Percentiles rank a stretch among this genome's conserved stretches.
Conservation (phyloP, 1,140 invertebrate genomes). For the Argopecten irradians region DNA sequence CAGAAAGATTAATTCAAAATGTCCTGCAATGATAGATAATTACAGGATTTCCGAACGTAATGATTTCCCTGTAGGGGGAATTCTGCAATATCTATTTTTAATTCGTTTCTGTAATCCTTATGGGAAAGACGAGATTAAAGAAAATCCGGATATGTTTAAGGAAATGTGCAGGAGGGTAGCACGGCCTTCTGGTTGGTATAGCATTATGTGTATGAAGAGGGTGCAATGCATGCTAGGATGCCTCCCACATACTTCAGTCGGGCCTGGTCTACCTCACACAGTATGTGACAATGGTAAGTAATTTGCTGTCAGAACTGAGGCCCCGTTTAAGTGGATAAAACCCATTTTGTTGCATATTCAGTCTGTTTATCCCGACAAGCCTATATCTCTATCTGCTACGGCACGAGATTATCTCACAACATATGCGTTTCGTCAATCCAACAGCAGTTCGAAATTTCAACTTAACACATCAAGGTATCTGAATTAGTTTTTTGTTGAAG, state of each 20-base stretch:
- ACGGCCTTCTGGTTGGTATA: not conserved
- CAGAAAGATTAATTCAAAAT: not conserved
- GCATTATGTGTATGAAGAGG: not conserved
- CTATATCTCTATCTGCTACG: not conserved
- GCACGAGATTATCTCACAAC: not conserved
- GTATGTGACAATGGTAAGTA: conserved; percentile 2
- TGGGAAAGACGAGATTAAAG: not conserved
- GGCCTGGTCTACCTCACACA: not conserved
- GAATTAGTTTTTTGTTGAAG: conserved; percentile 23
- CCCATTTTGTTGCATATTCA: not conserved
- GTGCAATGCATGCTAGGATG: not conserved
- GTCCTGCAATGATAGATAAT: not conserved
- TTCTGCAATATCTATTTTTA: not conserved
- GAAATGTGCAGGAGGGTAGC: not conserved
- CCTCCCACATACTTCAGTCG: not conserved
- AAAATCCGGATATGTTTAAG: not conserved
- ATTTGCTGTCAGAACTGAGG: not conserved
- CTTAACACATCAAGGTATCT: conserved; percentile 2
- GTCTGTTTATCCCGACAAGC: conserved; percentile 4
- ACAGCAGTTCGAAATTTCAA: conserved; percentile 21
- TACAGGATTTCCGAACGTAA: not conserved
- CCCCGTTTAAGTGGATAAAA: conserved; percentile 12
- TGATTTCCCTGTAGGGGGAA: not conserved
- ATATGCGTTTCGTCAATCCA: conserved; percentile 10
- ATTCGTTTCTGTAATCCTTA: not conserved